Evolutionary conservation across 35 echinoderm and acorn worm species (phyloP).

Genomic region (Strongylocentrotus purpuratus): DNA sequence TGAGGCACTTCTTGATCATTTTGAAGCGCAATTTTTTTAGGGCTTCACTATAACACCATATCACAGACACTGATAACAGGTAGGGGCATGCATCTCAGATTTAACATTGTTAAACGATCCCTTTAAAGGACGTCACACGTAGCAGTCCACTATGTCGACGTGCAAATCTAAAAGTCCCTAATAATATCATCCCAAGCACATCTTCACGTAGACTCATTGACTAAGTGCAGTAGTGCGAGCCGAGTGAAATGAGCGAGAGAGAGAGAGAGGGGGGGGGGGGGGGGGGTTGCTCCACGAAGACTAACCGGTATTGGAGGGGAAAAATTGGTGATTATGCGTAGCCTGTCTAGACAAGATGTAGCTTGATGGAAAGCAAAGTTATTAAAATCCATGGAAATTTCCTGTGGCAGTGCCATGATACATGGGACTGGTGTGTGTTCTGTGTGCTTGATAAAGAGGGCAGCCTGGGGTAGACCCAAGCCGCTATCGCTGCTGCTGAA

Average conservation of each 20-base stretch:
- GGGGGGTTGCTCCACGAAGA: not conserved
- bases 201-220: not conserved
- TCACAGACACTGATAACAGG: too few species aligned
- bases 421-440: not conserved
- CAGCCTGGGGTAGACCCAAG: not conserved
- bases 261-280: too few species aligned
- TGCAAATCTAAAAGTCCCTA: not conserved
- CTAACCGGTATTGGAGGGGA: conserved; percentile 21
- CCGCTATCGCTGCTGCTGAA: not conserved
- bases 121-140: too few species aligned
- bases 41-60: too few species aligned
- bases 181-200: not conserved
- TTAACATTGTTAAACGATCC: too few species aligned
- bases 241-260: not conserved
- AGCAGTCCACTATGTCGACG: too few species aligned
- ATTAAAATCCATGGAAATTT: conserved; percentile 45
- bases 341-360: conserved; percentile 40
- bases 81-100: too few species aligned
- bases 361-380: not conserved
- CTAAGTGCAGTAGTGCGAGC: not conserved
- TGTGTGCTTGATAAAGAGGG: not conserved
- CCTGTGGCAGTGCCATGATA: conserved; percentile 20
- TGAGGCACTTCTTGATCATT: too few species aligned
- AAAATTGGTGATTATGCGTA: conserved; percentile 40
- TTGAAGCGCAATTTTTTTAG: too few species aligned